These are phyloP conservation scores for Ondatra zibethicus DNA, from an alignment of 2,113 vertebrate species.

Conservation along the genomic window DNA sequence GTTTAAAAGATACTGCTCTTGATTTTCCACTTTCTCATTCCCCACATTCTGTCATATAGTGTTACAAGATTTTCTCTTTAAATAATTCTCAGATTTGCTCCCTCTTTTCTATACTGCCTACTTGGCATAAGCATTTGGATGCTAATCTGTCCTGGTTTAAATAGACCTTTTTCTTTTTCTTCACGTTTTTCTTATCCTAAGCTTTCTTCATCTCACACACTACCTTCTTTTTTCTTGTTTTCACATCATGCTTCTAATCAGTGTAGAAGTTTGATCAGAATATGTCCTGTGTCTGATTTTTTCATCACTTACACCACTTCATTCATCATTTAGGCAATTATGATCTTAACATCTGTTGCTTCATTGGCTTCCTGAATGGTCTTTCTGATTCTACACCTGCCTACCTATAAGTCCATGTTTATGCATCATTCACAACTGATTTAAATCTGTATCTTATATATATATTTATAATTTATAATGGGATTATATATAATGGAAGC, in stretches of 20 bases:
- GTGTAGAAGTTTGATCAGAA: not conserved
- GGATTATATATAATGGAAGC: not conserved
- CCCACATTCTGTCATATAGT: not conserved
- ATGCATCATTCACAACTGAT: not conserved
- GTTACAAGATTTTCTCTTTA: not conserved
- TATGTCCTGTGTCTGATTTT: not conserved
- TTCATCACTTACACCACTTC: not conserved
- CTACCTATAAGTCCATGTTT: not conserved
- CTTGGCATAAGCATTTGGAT: not conserved
- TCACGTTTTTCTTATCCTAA: not conserved
- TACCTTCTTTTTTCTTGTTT: not conserved
- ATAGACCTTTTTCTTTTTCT: not conserved
- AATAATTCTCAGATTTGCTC: not conserved
- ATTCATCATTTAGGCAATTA: not conserved
- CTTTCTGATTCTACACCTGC: not conserved
- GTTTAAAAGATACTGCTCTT: not conserved
- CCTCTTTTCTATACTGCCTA: not conserved
- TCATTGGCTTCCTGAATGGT: not conserved
- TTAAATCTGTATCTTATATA: too few species aligned
- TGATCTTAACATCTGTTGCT: not conserved
- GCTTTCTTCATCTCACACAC: not conserved
- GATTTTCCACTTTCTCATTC: not conserved
- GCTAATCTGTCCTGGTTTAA: not conserved
- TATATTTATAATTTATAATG: too few species aligned
- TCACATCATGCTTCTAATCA: not conserved